Evolutionary conservation across 2,113 vertebrate genomes (phyloP), one percentile per base, ranked within the genome.

Genomic region (Neotoma lepida): DNA sequence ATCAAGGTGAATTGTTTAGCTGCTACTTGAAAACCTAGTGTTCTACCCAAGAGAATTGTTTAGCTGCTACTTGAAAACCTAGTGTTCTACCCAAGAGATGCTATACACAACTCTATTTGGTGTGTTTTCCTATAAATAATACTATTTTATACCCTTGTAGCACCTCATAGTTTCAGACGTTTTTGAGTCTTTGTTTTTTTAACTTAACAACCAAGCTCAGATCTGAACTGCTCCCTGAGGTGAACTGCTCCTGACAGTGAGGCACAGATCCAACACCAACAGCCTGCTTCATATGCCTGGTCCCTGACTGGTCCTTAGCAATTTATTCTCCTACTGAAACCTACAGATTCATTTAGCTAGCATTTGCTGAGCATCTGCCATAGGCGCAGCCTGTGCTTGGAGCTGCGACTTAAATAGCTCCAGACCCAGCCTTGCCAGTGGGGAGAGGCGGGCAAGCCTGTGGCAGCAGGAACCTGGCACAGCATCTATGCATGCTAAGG

Each of bases 361-460:
- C 20, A 2, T 12, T 33, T 26, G 18, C 33, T 6, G 14, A 46
- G 84, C 49, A 17, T 46, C 54, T 54, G 90, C 63, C 85, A 33
- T 1, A 6, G 8, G 33, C 41, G 9, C 56, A 5, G 68, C 35
- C 88, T 44, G 56, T 12, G 90, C 74, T 3, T 26, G 39, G 85
- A 14, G 71, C 74, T 41, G 39, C 24, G 70, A 56, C n/a, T n/a
- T 24, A 49, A 88, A 81, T 1, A 58, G 89, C 82, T 39, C 41
- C 33, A 26, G 76, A 30, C 85, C 73, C 56, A 41, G 86, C 54
- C 88, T 51, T 33, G 68, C 39, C 44, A 54, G 61, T 9, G n/a
- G 6, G 18, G 6, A 87, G 10, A 63, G 35, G 39, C 0, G 0
- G 5, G 61, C 0, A 6, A 33, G 24, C 58, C 61, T 0, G 1